Evolutionary conservation across 1,140 invertebrate species (phyloP).

Genomic region (Drosophila lini): DNA sequence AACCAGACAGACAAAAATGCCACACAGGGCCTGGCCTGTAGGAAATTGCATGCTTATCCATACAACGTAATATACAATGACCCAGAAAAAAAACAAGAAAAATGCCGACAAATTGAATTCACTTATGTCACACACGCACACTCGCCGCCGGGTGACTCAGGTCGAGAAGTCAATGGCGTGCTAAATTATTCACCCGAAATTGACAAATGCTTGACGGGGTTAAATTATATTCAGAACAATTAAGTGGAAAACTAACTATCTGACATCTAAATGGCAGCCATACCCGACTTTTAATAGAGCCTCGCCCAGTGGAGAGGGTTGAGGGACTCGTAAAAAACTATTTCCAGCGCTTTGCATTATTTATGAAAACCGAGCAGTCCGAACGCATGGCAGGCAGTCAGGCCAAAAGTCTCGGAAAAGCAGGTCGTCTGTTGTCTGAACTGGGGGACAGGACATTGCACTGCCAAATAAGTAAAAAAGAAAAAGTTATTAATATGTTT

Average conservation of each 20-base stretch:
- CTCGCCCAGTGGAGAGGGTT: not conserved
- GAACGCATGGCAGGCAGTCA: conserved; percentile 7
- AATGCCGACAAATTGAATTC: conserved; percentile 51
- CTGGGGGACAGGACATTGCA: not conserved
- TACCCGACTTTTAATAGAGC: conserved; percentile 35
- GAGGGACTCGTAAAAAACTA: conserved; percentile 9
- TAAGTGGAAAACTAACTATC: conserved; percentile 47
- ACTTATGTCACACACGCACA: conserved; percentile 43
- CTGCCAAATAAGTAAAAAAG: not conserved
- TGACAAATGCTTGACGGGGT: conserved; percentile 17
- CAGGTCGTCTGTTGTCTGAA: not conserved
- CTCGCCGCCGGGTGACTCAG: not conserved
- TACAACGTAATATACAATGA: conserved; percentile 31
- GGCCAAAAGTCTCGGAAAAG: conserved; percentile 27
- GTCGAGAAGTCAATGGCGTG: conserved; percentile 37
- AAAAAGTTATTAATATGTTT: too few species aligned
- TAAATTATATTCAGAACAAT: conserved; percentile 44
- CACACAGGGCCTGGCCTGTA: conserved; percentile 12
- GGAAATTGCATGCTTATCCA: conserved; percentile 24
- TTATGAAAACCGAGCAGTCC: conserved; percentile 39
- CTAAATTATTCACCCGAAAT: conserved; percentile 59
- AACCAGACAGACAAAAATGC: conserved; percentile 11
- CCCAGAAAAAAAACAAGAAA: conserved; percentile 4
- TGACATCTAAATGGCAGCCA: conserved; percentile 36
- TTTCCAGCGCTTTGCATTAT: conserved; percentile 55